Evolutionary conservation across 1,140 invertebrate genomes (phyloP), one percentile per base, ranked within the genome.

Genomic region (Geopemphigus sp.): DNA sequence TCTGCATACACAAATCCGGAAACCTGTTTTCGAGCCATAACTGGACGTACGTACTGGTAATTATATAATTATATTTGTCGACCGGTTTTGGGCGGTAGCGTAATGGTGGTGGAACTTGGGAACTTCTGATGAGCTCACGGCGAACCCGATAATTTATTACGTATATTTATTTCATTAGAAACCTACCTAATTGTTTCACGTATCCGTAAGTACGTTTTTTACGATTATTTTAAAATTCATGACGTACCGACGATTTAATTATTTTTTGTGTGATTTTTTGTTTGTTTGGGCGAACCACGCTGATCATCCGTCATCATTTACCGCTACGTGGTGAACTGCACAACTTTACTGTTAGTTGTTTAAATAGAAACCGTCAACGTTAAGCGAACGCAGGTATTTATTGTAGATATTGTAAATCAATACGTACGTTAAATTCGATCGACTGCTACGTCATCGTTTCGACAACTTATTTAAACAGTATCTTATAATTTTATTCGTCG

Each of bases 61-160:
- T 45, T 72, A 54, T 53, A 54, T 54, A 50, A 53, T 70, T 17
- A 70, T 53, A 54, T 54, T 29, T 29, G 47, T 72, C 3, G 68
- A 72, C 68, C 68, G 68, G 68, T 72, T 72, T 72, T 29, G 50
- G 17, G n/a, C 29, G 47, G 24, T 29, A 29, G 66, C 47, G 17
- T 19, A 53, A 26, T 53, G 66, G 66, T 26, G 66, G 45, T 53
- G 47, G 66, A 24, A 68, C 45, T 68, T 24, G 14, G n/a, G n/a
- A 50, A 72, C 24, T 54, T 19, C 50, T 72, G 66, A 70, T 68
- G 64, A 68, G 39, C n/a, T 45, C 29, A 66, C 22, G 26, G 2
- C 5, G 1, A 61, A 26, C 5, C 22, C 19, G 14, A 66, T 39
- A 22, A 66, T 66, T 66, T 39, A 45, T 66, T 39, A 66, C 39